Base-by-base conservation (phyloP, 2,113 vertebrate genomes). In the Corythornis cristatus region DNA sequence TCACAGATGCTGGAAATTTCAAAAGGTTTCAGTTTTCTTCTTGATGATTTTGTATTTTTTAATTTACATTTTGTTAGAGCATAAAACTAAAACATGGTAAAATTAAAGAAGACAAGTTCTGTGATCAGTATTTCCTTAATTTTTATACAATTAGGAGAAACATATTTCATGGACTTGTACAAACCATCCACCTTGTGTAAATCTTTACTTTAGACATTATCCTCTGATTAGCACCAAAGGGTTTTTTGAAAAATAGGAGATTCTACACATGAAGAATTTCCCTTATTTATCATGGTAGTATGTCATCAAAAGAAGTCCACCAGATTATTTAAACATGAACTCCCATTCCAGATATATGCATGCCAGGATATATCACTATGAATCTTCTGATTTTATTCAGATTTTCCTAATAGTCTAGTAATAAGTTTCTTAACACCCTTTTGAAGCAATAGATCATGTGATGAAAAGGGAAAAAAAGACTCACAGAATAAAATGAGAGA, bases 271-370 rank as follows among this genome's bases (percentile, higher is more conserved):
- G 83, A 87, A 86, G 64, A 70, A 90, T 83, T 91, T 90, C 35
- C 70, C 71, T 95, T 78, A 93, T 95, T 85, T 93, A 51, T 60
- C 43, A 83, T 14, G 45, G 71, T 7, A 91, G 16, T 60, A 12
- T 72, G 78, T 83, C 71, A 90, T 94, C 71, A 96, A 83, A 81
- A 95, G 66, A 72, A 82, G 58, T 35, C 16, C 12, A 42, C 22
- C 11, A 83, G 37, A 86, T 81, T 83, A 93, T 33, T 93, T 93
- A 77, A 88, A 83, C 21, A 57, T 14, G 3, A 83, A 89, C 67
- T 76, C n/a, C 28, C 26, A 6, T 67, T 88, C 23, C n/a, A 87
- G 50, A 8, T 37, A 86, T 57, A 90, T 76, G 11, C 50, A 85
- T 25, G 7, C 5, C 91, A 73, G 89, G 26, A 76, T 4, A 40